Percentiles rank a stretch among this genome's conserved stretches.
phyloP scores from a whole-genome alignment of 2,888 invertebrate genomes.

The Tuberolachnus salignus region DNA sequence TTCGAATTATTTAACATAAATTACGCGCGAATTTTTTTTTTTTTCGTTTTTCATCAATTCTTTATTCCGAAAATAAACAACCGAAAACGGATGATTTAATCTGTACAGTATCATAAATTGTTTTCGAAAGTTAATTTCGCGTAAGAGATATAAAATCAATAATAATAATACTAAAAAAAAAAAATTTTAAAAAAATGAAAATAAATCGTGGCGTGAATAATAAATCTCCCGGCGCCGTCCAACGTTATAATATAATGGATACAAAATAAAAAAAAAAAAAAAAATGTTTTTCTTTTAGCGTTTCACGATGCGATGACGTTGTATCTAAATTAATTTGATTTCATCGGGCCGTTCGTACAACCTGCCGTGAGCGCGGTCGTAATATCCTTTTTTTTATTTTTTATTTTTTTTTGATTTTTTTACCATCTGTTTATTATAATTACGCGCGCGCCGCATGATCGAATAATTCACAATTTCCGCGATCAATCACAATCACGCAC shows the following conservation, averaged over 20 bases:
- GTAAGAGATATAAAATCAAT: background rate
- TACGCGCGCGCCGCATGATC: no score
- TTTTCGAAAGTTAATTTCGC: conserved; percentile 8
- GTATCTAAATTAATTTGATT: background rate
- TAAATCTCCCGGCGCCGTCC: background rate
- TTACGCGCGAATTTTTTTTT: background rate
- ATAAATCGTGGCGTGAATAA: background rate
- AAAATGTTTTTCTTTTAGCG: background rate
- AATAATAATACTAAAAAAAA: background rate
- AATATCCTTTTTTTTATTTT: no score
- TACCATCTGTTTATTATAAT: no score
- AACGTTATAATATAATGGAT: background rate
- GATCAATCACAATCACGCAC: no score
- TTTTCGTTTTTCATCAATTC: background rate
- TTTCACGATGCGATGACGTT: background rate
- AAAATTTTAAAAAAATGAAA: no score
- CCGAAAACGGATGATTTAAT: background rate
- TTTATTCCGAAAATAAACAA: conserved; percentile 2
- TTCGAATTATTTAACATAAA: background rate
- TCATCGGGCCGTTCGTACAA: background rate
- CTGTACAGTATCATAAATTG: background rate
- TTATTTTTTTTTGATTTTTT: no score
- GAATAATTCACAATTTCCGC: no score
- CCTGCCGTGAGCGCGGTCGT: no score
- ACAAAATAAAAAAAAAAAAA: background rate